Evolutionary conservation across 2,888 invertebrate species (phyloP), one percentile per base, ranked within the genome.

Genomic region (Laspeyria flexula): DNA sequence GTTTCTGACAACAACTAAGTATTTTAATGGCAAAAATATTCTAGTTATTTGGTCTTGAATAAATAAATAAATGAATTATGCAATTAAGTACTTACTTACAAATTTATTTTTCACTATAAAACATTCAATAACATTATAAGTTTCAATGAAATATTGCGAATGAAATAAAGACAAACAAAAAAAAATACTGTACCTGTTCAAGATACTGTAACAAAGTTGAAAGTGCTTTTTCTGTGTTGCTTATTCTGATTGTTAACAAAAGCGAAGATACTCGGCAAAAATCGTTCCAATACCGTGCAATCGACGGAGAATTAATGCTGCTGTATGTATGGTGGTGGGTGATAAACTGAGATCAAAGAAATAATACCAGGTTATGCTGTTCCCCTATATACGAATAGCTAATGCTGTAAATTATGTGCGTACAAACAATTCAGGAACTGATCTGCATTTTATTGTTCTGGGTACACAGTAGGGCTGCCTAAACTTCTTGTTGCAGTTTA

Each of bases 361-460:
- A 53, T 40, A 48, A 60, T 47, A 15, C 40, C 69, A 34, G 37
- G 12, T 18, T n/a, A 10, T 29, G 5, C 39, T 41, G 35, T 11
- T 13, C 23, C 31, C 25, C 21, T 39, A n/a, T 15, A 45, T n/a
- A n/a, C n/a, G n/a, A n/a, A n/a, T 47, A 42, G 65, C 35, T 49
- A 15, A 25, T 45, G 30, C 43, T 23, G 39, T 63, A 59, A 64
- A 64, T 67, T 60, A 65, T 60, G 50, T 44, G 44, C 46, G 44
- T 30, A 51, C 61, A 65, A 69, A 65, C 61, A 65, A 57, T 43
- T 50, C 45, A 27, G 31, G 43, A 51, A 50, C 54, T 60, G 53
- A 57, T 65, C 57, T 69, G 61, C 40, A 65, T 65, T 57, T 65
- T 50, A 69, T 54, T 69, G 54, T 57, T 57, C 27, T 27, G 25